Evolutionary conservation across 2,888 invertebrate species (phyloP).

Genomic region (Neoaliturus tenellus): DNA sequence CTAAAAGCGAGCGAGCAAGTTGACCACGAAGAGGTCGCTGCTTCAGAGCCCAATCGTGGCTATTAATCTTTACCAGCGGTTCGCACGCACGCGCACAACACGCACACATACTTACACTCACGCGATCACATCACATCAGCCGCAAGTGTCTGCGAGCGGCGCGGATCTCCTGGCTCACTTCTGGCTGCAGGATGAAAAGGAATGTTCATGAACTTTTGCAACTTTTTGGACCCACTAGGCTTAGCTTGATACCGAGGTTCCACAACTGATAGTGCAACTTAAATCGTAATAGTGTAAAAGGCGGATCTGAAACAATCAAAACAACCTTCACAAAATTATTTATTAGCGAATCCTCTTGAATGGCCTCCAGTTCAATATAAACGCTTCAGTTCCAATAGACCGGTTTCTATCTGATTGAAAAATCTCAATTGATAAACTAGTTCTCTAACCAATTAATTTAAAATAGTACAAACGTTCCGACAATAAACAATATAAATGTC

Average conservation of each 20-base stretch:
- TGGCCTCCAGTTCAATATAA: no score
- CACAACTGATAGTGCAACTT: no score
- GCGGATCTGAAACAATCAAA: no score
- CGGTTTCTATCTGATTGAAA: constrained; percentile 1
- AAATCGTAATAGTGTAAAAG: no score
- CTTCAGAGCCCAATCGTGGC: neutral
- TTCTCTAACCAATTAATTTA: neutral
- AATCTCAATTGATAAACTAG: constrained; percentile 30
- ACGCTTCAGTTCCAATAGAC: neutral
- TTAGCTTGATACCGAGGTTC: no score
- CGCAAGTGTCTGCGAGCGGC: neutral
- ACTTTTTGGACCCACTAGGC: no score
- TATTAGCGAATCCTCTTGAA: no score
- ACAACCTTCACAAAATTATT: no score
- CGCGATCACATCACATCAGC: neutral
- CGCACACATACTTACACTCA: neutral
- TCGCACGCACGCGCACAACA: neutral
- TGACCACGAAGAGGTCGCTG: neutral
- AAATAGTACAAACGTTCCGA: neutral
- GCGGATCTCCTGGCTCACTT: no score
- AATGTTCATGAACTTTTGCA: no score
- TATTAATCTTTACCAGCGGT: constrained; percentile 12
- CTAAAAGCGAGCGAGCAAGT: neutral
- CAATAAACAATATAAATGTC: constrained; percentile 30
- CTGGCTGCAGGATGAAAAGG: no score